Conservation (phyloP, 2,888 invertebrate genomes). For the Clepsis dumicolana region DNA sequence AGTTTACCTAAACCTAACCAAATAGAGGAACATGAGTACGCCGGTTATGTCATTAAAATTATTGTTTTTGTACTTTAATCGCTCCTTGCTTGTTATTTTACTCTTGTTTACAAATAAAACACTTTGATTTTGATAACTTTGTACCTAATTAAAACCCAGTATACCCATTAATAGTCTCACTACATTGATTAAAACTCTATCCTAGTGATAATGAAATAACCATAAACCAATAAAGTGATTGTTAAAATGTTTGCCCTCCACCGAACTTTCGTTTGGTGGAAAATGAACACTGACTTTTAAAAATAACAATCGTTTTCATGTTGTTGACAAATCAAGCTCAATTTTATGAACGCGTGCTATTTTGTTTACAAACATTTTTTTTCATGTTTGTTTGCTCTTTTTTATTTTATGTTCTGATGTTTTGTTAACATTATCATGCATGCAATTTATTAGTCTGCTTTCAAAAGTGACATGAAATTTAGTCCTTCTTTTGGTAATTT, state of each 20-base stretch:
- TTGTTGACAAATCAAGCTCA: slow-evolving; percentile 36
- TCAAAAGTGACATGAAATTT: too few relatives aligned
- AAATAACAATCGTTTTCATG: slow-evolving; percentile 9
- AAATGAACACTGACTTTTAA: slow-evolving; percentile 17
- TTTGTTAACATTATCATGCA: too few relatives aligned
- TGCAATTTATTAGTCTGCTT: too few relatives aligned
- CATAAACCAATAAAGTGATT: slow-evolving; percentile 7
- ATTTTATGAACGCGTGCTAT: slow-evolving; percentile 10
- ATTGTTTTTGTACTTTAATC: too few relatives aligned
- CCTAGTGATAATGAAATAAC: slow-evolving; percentile 1
- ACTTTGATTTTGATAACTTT: neutral
- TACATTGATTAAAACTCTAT: neutral
- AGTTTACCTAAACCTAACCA: too few relatives aligned
- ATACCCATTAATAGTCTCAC: neutral
- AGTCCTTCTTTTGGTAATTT: too few relatives aligned
- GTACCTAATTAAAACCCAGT: neutral
- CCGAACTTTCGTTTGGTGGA: neutral
- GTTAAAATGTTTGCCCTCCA: slow-evolving; percentile 6
- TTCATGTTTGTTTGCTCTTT: neutral
- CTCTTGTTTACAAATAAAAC: neutral
- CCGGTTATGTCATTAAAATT: too few relatives aligned
- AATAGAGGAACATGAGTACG: neutral
- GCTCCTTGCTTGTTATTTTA: neutral
- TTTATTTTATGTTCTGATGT: neutral
- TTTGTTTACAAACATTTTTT: slow-evolving; percentile 25